Percentiles rank a stretch among this genome's conserved stretches.
Evolutionary conservation across 2,888 invertebrate species (phyloP).

Genomic region (Hydraecia micacea): DNA sequence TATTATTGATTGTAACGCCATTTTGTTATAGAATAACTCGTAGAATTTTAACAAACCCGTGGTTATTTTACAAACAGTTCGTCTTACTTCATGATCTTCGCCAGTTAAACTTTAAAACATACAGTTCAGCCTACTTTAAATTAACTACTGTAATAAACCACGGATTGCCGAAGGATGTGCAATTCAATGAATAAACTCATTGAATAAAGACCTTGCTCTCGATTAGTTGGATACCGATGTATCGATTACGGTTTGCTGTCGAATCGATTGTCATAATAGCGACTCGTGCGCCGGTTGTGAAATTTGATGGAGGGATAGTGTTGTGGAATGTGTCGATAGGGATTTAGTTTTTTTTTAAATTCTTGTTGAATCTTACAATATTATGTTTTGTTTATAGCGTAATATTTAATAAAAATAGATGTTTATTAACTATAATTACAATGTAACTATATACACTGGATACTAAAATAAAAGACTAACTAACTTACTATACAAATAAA

Average conservation of each 20-base stretch:
- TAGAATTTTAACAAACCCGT: neutral
- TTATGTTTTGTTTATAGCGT: neutral
- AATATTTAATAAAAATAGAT: too few species aligned
- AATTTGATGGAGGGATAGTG: constrained; percentile 55
- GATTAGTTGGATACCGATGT: constrained; percentile 59
- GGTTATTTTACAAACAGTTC: neutral
- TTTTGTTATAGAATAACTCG: constrained; percentile 1
- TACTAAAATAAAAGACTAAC: too few species aligned
- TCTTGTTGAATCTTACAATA: neutral
- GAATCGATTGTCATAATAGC: constrained; percentile 66
- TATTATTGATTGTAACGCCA: neutral
- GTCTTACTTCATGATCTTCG: neutral
- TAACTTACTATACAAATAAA: too few species aligned
- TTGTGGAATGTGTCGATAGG: constrained; percentile 21
- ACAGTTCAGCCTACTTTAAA: constrained; percentile 25
- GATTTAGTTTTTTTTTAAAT: neutral
- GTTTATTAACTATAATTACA: too few species aligned
- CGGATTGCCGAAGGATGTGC: constrained; percentile 33
- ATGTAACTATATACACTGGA: too few species aligned
- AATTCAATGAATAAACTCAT: constrained; percentile 43
- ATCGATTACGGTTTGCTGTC: constrained; percentile 58
- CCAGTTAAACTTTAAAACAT: constrained; percentile 26
- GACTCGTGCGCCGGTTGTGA: constrained; percentile 62
- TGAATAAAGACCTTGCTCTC: constrained; percentile 62
- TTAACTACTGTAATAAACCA: constrained; percentile 42